Conservation (phyloP, 2,113 vertebrate genomes). For the Naja naja region DNA sequence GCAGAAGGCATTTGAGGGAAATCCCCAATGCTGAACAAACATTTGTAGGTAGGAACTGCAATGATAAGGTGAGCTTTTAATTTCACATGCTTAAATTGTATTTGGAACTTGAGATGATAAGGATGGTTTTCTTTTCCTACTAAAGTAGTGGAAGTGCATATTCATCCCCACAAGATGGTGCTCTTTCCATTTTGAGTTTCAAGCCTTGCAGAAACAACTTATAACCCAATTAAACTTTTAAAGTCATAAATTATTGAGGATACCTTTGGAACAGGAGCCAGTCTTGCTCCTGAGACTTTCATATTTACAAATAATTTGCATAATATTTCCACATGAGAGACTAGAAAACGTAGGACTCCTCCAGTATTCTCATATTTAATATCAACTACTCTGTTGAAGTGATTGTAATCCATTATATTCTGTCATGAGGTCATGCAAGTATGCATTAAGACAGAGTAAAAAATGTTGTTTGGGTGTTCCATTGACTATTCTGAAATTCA, state of each 20-base stretch:
- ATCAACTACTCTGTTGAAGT: conserved; percentile 58
- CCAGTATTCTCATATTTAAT: conserved; percentile 63
- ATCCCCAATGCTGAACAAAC: not conserved
- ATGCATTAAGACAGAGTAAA: conserved; percentile 52
- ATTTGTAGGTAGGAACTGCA: not conserved
- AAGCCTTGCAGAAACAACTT: conserved; percentile 45
- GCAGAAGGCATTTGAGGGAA: not conserved
- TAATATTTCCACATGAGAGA: conserved; percentile 67
- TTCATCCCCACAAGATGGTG: conserved; percentile 71
- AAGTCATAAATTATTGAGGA: conserved; percentile 66
- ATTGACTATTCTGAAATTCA: conserved; percentile 55
- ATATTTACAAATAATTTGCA: conserved; percentile 75
- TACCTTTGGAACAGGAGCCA: conserved; percentile 61
- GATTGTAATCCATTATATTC: conserved; percentile 61
- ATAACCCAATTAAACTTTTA: conserved; percentile 42
- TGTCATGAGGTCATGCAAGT: conserved; percentile 48
- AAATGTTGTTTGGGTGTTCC: conserved; percentile 53
- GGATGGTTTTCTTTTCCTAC: not conserved
- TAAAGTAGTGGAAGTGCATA: not conserved
- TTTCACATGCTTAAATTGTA: not conserved
- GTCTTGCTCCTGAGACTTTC: conserved; percentile 64
- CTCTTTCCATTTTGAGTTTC: conserved; percentile 62
- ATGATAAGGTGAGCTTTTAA: not conserved
- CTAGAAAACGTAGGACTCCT: conserved; percentile 61
- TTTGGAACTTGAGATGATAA: not conserved